These are phyloP conservation scores for Deroplatys truncata DNA, from an alignment of 2,888 invertebrate genomes.

Conservation along the genomic window DNA sequence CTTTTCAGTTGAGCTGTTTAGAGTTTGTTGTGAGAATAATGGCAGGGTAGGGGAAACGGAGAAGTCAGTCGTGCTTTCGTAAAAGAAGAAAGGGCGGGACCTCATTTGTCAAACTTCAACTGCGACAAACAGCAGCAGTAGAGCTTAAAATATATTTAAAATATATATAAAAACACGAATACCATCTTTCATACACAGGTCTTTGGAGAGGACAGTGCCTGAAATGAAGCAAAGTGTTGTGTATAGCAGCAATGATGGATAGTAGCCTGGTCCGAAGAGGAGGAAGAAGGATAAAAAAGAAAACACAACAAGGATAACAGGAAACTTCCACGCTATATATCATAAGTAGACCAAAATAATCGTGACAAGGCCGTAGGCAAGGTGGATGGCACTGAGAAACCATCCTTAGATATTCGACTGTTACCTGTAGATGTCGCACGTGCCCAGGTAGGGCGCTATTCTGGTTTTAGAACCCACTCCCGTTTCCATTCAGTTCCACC, in stretches of 20 bases:
- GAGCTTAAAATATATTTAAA: slow-evolving; percentile 21
- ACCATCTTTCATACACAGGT: slow-evolving; percentile 2
- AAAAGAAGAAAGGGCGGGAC: neutral
- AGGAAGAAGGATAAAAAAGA: neutral
- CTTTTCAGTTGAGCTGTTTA: neutral
- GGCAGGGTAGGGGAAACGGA: neutral
- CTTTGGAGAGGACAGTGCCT: neutral
- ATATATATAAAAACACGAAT: slow-evolving; percentile 4
- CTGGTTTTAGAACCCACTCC: neutral
- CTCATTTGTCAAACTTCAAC: slow-evolving; percentile 20
- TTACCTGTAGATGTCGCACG: neutral
- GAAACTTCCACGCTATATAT: neutral
- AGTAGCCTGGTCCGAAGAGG: neutral
- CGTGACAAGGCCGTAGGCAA: neutral
- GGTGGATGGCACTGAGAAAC: neutral
- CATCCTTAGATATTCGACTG: neutral
- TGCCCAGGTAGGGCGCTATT: neutral
- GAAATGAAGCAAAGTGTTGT: neutral
- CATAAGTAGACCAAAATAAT: neutral
- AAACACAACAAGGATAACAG: neutral
- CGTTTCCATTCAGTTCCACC: neutral
- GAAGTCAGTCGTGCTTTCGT: neutral
- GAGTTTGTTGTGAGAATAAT: slow-evolving; percentile 5
- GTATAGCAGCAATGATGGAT: neutral
- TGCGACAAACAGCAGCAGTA: slow-evolving; percentile 6